These are phyloP conservation scores for Drosophila paramelanica DNA, from an alignment of 2,888 invertebrate species.

Conservation along the genomic window DNA sequence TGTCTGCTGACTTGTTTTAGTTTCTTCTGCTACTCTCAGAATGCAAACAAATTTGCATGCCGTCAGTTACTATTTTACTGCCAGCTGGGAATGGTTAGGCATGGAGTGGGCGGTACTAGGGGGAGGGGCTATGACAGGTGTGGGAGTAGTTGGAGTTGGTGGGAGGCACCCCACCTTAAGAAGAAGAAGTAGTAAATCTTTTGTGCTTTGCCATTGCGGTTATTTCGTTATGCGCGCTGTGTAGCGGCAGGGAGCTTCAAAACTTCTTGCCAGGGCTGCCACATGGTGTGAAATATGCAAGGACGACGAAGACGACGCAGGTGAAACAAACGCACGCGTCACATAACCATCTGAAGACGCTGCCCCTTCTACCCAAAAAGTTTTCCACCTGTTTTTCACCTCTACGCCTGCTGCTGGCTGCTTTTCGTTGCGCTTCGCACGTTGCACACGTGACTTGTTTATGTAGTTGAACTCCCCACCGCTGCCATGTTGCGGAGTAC, in stretches of 20 bases:
- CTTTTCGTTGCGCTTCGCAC: slow-evolving; percentile 74
- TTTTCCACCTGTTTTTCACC: slow-evolving; percentile 43
- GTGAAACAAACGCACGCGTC: slow-evolving; percentile 67
- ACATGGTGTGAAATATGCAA: slow-evolving; percentile 80
- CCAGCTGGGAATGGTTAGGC: slow-evolving; percentile 66
- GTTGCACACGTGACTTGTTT: slow-evolving; percentile 82
- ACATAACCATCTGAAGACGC: slow-evolving; percentile 57
- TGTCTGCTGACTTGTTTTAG: slow-evolving; percentile 36
- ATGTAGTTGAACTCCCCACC: slow-evolving; percentile 74
- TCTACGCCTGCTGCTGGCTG: slow-evolving; percentile 29
- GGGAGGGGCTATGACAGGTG: slow-evolving; percentile 10
- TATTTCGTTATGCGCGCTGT: slow-evolving; percentile 42
- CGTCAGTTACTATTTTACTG: slow-evolving; percentile 81
- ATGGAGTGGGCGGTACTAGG: slow-evolving; percentile 4
- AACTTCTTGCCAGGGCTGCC: slow-evolving; percentile 69
- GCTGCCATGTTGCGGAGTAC: slow-evolving; percentile 8
- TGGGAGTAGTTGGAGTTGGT: slow-evolving; percentile 1
- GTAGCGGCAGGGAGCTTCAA: slow-evolving; percentile 9
- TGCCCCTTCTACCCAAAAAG: slow-evolving; percentile 39
- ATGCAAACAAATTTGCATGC: slow-evolving; percentile 81
- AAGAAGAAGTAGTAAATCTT: slow-evolving; percentile 74
- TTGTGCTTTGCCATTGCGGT: slow-evolving; percentile 72
- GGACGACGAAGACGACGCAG: slow-evolving; percentile 26
- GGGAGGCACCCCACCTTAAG: slow-evolving; percentile 28
- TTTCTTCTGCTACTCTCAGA: slow-evolving; percentile 56